These are phyloP conservation scores for Salminus brasiliensis DNA, from an alignment of 2,113 vertebrate species.

Conservation along the genomic window DNA sequence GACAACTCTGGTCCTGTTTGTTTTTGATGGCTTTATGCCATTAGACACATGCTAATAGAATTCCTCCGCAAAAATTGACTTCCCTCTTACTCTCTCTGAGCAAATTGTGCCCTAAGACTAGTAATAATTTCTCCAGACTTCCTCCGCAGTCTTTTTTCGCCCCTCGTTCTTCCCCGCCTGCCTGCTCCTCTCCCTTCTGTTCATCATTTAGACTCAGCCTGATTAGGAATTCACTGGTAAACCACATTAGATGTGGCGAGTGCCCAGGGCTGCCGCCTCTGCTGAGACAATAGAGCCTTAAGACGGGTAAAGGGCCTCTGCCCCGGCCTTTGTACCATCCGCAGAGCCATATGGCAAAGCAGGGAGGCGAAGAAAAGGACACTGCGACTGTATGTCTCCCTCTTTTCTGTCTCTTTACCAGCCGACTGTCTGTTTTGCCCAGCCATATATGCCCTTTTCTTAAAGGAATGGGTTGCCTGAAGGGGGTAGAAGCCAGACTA, in stretches of 20 bases:
- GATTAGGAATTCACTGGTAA: conserved; percentile 28
- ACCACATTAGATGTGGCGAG: conserved; percentile 33
- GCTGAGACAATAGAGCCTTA: conserved; percentile 27
- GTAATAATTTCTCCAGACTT: conserved; percentile 59
- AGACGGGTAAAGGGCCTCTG: conserved; percentile 28
- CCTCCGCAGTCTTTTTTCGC: neutral
- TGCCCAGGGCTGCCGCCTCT: neutral
- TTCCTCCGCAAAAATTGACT: conserved; percentile 72
- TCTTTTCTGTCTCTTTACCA: neutral
- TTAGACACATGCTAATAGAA: conserved; percentile 72
- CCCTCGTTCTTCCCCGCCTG: neutral
- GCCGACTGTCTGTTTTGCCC: neutral
- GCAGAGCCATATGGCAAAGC: conserved; percentile 17
- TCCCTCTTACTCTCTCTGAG: conserved; percentile 58
- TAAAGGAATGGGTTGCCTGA: neutral
- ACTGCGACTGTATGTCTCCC: conserved; percentile 8
- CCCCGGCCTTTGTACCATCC: conserved; percentile 8
- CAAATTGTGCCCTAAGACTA: conserved; percentile 68
- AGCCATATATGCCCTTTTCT: neutral
- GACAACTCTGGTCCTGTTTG: conserved; percentile 63
- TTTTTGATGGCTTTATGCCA: conserved; percentile 70
- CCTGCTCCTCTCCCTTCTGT: neutral
- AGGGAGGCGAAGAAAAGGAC: neutral
- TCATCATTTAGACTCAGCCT: neutral
- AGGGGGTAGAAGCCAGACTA: neutral